These are phyloP conservation scores for Oithona nana DNA, from an alignment of 2,888 invertebrate species.

Conservation along the genomic window DNA sequence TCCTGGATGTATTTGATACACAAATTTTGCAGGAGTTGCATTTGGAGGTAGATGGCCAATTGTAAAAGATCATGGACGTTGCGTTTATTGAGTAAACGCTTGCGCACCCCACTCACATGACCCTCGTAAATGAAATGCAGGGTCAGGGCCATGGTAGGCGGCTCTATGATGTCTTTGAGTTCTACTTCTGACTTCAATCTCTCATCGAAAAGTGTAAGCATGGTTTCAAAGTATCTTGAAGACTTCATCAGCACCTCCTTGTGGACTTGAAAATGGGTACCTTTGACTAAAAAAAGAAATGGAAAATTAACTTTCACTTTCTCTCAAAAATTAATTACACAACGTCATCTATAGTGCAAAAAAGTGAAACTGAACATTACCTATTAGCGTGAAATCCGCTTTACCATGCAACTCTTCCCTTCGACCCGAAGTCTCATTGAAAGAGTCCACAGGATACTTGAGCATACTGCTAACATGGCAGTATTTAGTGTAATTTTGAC, in stretches of 20 bases:
- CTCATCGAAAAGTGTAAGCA: conserved; percentile 2
- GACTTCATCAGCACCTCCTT: neutral
- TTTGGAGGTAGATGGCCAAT: neutral
- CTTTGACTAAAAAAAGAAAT: neutral
- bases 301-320: no score
- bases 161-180: neutral
- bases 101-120: neutral
- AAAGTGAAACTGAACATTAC: no score
- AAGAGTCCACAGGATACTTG: neutral
- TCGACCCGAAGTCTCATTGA: neutral
- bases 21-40: neutral
- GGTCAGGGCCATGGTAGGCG: neutral
- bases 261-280: neutral
- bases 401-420: neutral
- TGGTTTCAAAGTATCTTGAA: neutral
- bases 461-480: neutral
- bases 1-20: conserved; percentile 9
- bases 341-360: no score
- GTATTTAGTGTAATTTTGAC: neutral
- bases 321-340: no score
- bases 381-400: neutral
- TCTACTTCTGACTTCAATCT: neutral
- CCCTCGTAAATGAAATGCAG: neutral
- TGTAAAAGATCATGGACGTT: conserved; percentile 9
- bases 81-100: neutral